Evolutionary conservation across 2,797 vertebrate genomes (phyloP), one percentile per base, ranked within the genome.

Genomic region (Vespertilio murinus): DNA sequence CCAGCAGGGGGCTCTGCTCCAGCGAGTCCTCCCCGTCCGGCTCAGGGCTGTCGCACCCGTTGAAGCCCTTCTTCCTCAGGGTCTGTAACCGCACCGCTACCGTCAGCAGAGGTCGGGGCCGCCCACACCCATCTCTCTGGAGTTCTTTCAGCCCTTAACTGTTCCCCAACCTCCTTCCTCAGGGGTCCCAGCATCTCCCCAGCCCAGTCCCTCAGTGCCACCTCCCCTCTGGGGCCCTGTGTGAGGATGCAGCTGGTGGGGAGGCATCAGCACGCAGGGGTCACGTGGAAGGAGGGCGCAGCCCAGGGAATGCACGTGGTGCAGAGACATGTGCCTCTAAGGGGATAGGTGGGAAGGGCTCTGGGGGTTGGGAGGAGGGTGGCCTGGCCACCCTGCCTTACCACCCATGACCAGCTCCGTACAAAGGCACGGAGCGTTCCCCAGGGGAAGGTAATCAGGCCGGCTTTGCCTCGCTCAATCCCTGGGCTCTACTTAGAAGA

Each of bases 51-150:
- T 99, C 99, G 98, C 99, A 99, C 98, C 99, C 99, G 35, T 99
- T 99, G 99, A 99, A 99, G 98, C 99, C 99, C 98, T 99, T 99
- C 99, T 99, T 99, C 99, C 99, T 98, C 98, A 99, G 99, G 1
- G 99, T 99, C 99, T 99, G 99, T 96, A 98, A 97, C 94, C 93
- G 73, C 96, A 96, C 91, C 95, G 59, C 93, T 45, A 61, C 73
- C 22, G 42, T 96, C 95, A 95, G 96, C 52, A 0, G 33, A 47
- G 80, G 49, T 56, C 61, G 82, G 35, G 65, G 59, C n/a, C 69
- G 38, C 40, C 84, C 80, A 47, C 0, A 3, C 30, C 70, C 3
- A 11, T 77, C 71, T 78, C 52, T 42, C 52, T 0, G 3, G 65
- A 45, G 38, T 10, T 77, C 83, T 71, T 56, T n/a, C 33, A 67